Base-by-base conservation (phyloP, 2,113 vertebrate genomes). In the Chunga burmeisteri region DNA sequence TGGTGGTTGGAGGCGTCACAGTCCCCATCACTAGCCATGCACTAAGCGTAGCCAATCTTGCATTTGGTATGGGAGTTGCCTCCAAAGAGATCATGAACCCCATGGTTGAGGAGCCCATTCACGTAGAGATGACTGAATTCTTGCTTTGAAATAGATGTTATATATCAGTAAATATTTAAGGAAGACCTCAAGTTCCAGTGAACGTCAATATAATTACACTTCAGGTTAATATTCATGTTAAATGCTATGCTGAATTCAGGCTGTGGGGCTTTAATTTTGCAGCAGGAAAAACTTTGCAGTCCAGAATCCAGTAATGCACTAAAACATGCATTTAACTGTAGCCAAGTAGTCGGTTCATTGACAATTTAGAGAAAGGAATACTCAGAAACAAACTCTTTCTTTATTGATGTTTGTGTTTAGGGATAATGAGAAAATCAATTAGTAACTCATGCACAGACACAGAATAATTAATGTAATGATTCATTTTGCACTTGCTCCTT, bases 21-120 rank as follows among this genome's bases (percentile, higher is more conserved):
- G 92, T 98, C 18, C 96, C 98, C 11, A 73, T 86, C 25, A 58
- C 65, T 49, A 98, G 90, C 34, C 98, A 98, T 11, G 96, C 97
- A 52, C 93, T 97, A 80, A 97, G 98, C 65, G 97, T 98, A 80
- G 98, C 96, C 20, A 98, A 97, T 96, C 98, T 99, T 97, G 98
- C 98, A 53, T 70, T 98, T 88, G 98, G 96, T 21, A 98, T 98
- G 98, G 98, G 95, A 89, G 95, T 98, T 83, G 95, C 97, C 53
- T 97, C 97, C 71, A 95, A 96, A 84, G 98, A 98, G 44, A 98
- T 98, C 58, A 98, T 89, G 49, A 99, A 97, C 42, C 96, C 98
- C 21, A 72, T 98, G n/a, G 98, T 94, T 32, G 97, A 98, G 47
- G 65, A 98, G 6, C 90, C 98, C 65, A 98, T 96, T 78, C 98